Percentiles rank a stretch among this genome's conserved stretches.
These are phyloP conservation scores for Oryzias sinensis DNA, from an alignment of 2,797 vertebrate species.

Conservation along the genomic window DNA sequence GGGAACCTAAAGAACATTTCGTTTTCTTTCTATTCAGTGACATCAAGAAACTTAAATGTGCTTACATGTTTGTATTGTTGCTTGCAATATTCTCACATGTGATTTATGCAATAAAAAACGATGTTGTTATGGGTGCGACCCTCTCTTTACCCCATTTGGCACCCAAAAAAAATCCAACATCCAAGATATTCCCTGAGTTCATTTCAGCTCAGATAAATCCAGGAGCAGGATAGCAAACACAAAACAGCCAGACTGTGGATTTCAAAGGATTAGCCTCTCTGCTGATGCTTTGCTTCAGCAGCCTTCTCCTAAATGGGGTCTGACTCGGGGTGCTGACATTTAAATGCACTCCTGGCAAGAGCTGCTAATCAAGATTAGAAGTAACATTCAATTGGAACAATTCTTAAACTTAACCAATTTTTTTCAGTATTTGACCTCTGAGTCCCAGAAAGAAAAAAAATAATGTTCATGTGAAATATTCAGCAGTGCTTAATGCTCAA, in stretches of 20 bases:
- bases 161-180: constrained; percentile 6
- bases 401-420: too few species aligned
- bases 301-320: constrained; percentile 34
- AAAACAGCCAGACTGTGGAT: constrained; percentile 40
- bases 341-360: not conserved
- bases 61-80: too few species aligned
- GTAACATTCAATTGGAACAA: not conserved
- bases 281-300: constrained; percentile 16
- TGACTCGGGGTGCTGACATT: constrained; percentile 19
- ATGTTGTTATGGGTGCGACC: not conserved
- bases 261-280: constrained; percentile 38
- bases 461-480: too few species aligned
- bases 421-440: too few species aligned
- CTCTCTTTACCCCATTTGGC: constrained; percentile 15
- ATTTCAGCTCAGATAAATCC: constrained; percentile 44
- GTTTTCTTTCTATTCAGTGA: not conserved
- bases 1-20: not conserved
- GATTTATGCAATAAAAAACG: too few species aligned
- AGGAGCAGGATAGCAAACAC: constrained; percentile 23
- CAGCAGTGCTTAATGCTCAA: too few species aligned
- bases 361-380: constrained; percentile 9
- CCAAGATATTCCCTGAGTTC: constrained; percentile 47
- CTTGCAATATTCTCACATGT: too few species aligned
- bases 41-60: not conserved
- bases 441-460: too few species aligned